Percentiles rank a stretch among this genome's conserved stretches.
These are phyloP conservation scores for Drosophila paramelanica DNA, from an alignment of 2,888 invertebrate species.

Conservation along the genomic window DNA sequence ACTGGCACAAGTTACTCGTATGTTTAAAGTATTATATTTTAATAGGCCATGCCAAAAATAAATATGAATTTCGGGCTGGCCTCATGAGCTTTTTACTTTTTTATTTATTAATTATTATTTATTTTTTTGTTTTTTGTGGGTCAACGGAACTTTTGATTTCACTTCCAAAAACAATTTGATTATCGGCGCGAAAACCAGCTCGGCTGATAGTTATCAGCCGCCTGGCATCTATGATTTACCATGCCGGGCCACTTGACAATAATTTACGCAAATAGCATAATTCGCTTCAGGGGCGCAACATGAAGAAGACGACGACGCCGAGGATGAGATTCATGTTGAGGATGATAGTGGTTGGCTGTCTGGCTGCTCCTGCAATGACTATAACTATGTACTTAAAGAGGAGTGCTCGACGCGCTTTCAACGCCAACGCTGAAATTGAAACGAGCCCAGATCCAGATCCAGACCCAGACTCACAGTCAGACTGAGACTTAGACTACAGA, in stretches of 20 bases:
- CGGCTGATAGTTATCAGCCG: constrained; percentile 43
- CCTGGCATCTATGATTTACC: constrained; percentile 69
- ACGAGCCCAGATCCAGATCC: constrained; percentile 47
- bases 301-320: constrained; percentile 24
- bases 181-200: constrained; percentile 66
- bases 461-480: constrained; percentile 3
- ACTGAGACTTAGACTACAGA: constrained; percentile 12
- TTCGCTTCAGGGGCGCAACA: constrained; percentile 67
- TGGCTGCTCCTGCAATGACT: constrained; percentile 67
- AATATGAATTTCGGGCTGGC: constrained; percentile 47
- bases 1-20: constrained; percentile 60
- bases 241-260: constrained; percentile 71
- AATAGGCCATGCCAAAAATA: constrained; percentile 67
- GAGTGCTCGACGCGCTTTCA: constrained; percentile 79
- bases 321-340: constrained; percentile 30
- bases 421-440: constrained; percentile 80
- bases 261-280: constrained; percentile 80
- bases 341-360: constrained; percentile 27
- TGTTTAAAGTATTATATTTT: constrained; percentile 69
- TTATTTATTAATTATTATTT: not conserved
- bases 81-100: constrained; percentile 9
- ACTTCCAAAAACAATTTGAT: constrained; percentile 47
- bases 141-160: constrained; percentile 62
- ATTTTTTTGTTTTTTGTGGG: constrained; percentile 52
- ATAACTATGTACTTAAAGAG: constrained; percentile 74